Base-by-base conservation (phyloP, 2,888 invertebrate genomes). In the Horisme vitalbata region DNA sequence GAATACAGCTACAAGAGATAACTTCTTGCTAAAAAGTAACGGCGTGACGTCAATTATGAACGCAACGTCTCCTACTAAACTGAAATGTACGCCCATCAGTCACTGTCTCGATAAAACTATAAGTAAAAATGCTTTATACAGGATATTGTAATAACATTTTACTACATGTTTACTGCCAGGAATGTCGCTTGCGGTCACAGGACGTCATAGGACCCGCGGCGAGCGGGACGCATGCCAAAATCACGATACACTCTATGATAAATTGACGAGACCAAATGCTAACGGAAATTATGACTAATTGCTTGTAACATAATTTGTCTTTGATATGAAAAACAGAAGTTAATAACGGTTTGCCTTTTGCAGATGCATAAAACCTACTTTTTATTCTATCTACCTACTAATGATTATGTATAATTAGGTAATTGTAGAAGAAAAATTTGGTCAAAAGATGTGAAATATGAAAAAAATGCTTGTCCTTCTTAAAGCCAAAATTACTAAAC, bases 91-190 rank as follows among this genome's bases (percentile, higher is more conserved):
- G 18, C 11, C 28, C 33, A 27, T 41, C 27, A 41, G 21, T 43
- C 41, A 43, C 21, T 34, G 28, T 34, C 34, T 34, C 27, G n/a
- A 41, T 43, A 31, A 35, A 24, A 30, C 12, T 27, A 9, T 11
- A 5, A 24, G 35, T 45, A 39, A 26, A 28, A 34, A 38, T 3
- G 14, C 27, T 34, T 26, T 46, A 36, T 34, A 41, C 41, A 34
- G 41, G 36, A 45, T 46, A 43, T n/a, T n/a, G n/a, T 51, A 31
- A 36, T 45, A 41, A 45, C 14, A 41, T 50, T 41, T 45, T 38
- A 50, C 28, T 20, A 26, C 38, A 24, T 43, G 44, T 48, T 48
- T 39, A 48, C 43, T 38, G 38, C 4, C 20, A 28, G 21, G 31
- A 33, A 37, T 45, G 37, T 36, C 26, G 37, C 31, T 26, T 44